A percentile compares a stretch with the other conserved stretches of the same genome.
Conservation (phyloP, 1,140 invertebrate species). For the Drosophila ohnishii region DNA sequence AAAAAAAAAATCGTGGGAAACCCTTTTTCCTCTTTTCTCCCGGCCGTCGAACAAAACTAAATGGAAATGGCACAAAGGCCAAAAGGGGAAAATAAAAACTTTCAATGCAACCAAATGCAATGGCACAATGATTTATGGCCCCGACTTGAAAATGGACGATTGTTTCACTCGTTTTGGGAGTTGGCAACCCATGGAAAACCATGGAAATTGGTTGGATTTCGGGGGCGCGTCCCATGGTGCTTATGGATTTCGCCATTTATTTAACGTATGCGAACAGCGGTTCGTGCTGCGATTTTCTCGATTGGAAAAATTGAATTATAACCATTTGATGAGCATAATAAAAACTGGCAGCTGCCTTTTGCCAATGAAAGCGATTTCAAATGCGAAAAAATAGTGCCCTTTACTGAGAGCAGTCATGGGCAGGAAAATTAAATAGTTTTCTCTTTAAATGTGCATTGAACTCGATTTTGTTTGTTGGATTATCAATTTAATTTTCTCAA, state of each 20-base stretch:
- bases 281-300: slow-evolving; percentile 60
- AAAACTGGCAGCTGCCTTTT: slow-evolving; percentile 58
- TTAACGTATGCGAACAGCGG: slow-evolving; percentile 69
- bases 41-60: slow-evolving; percentile 34
- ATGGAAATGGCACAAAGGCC: slow-evolving; percentile 23
- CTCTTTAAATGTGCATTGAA: slow-evolving; percentile 2
- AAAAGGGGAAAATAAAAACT: slow-evolving; percentile 41
- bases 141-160: slow-evolving; percentile 50
- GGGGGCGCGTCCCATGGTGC: slow-evolving; percentile 30
- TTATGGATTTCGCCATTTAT: slow-evolving; percentile 68
- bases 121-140: slow-evolving; percentile 47
- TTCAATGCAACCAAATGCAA: slow-evolving; percentile 54
- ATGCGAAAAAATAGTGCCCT: slow-evolving; percentile 18
- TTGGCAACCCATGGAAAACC: slow-evolving; percentile 33
- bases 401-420: neutral
- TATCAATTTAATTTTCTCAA: neutral
- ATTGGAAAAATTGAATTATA: slow-evolving; percentile 81
- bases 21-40: slow-evolving; percentile 27
- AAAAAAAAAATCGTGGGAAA: slow-evolving; percentile 17
- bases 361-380: slow-evolving; percentile 37
- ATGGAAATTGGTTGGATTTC: slow-evolving; percentile 19
- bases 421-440: slow-evolving; percentile 12
- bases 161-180: slow-evolving; percentile 37
- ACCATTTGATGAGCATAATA: slow-evolving; percentile 74
- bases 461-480: neutral